Conservation (phyloP, 2,888 invertebrate genomes). For the Acrobasis suavella region DNA sequence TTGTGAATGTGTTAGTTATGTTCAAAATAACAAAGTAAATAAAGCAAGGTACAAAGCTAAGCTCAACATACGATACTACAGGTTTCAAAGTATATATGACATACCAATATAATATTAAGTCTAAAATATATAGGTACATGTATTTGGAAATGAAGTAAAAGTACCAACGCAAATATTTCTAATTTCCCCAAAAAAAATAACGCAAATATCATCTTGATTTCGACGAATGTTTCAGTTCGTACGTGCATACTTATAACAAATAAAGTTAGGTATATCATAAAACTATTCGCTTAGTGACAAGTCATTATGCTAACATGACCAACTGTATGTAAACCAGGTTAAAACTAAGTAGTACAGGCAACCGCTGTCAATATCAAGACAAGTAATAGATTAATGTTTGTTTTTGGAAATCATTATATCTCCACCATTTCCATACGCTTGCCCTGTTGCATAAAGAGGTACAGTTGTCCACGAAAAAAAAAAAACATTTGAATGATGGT, state of each 20-base stretch:
- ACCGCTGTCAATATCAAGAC: constrained; percentile 44
- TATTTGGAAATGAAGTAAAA: no score
- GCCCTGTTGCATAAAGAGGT: constrained; percentile 52
- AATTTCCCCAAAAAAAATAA: neutral
- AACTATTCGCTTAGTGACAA: neutral
- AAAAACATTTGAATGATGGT: constrained; percentile 31
- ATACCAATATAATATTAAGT: no score
- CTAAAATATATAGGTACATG: no score
- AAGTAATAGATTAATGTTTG: constrained; percentile 53
- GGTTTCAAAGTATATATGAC: no score
- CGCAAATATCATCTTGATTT: neutral
- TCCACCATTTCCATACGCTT: constrained; percentile 55
- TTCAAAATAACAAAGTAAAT: no score
- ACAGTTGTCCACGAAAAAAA: constrained; percentile 41
- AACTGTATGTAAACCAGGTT: constrained; percentile 23
- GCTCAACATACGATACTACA: no score
- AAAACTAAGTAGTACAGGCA: constrained; percentile 24
- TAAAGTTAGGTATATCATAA: neutral
- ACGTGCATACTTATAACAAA: neutral
- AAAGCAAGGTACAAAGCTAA: no score
- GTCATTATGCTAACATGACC: neutral
- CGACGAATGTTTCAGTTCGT: neutral
- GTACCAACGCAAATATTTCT: no score
- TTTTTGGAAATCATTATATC: constrained; percentile 47
- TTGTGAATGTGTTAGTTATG: no score